phyloP scores from a whole-genome alignment of 2,797 vertebrate species.

The Trematomus bernacchii region DNA sequence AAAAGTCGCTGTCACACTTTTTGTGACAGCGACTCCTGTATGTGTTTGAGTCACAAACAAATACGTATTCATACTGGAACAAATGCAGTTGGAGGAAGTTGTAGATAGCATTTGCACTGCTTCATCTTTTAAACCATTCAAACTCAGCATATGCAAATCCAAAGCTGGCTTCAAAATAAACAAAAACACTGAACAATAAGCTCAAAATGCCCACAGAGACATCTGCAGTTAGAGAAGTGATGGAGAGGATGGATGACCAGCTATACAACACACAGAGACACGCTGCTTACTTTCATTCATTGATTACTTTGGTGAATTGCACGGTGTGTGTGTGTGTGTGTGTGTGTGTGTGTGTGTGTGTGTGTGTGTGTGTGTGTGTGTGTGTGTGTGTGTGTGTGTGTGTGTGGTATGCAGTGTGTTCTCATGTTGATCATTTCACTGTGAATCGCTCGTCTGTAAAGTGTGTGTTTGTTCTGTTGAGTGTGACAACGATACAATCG shows the following conservation, averaged over 20 bases:
- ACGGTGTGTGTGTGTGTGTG: no score
- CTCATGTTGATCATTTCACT: not conserved
- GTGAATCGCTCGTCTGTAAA: slow-evolving; percentile 6
- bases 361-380: no score
- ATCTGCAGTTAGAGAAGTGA: slow-evolving; percentile 12
- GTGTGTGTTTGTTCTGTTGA: slow-evolving; percentile 40
- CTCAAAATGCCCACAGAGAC: slow-evolving; percentile 30
- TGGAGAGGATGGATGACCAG: not conserved
- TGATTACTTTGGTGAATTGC: not conserved
- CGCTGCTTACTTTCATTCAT: not conserved
- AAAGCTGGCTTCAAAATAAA: not conserved
- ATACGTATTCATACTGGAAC: no score
- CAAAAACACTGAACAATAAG: slow-evolving; percentile 35
- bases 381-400: no score
- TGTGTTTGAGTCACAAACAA: no score
- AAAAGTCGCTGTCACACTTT: no score
- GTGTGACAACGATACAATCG: slow-evolving; percentile 31
- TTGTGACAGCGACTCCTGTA: no score
- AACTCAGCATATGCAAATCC: no score
- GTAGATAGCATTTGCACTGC: no score
- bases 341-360: no score
- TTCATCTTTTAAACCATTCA: no score
- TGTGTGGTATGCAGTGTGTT: slow-evolving; percentile 2
- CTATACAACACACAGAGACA: not conserved
- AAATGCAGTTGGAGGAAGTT: no score